phyloP scores from a whole-genome alignment of 2,113 vertebrate species.

The Eudyptes chrysolophus region DNA sequence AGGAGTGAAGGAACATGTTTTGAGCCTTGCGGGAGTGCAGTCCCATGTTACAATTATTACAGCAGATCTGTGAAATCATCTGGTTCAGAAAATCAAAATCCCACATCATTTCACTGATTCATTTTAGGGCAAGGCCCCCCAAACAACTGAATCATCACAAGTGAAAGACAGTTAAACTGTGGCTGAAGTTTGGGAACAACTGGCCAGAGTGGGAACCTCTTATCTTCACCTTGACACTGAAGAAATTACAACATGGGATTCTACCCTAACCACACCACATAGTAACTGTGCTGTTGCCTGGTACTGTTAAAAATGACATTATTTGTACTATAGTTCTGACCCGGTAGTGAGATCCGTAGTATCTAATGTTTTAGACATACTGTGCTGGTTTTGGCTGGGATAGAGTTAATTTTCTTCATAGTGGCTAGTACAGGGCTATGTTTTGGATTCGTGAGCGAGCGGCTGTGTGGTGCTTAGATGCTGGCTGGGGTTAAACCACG shows the following conservation, averaged over 20 bases:
- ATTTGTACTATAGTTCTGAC: not conserved
- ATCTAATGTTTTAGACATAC: not conserved
- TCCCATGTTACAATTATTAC: not conserved
- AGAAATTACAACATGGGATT: not conserved
- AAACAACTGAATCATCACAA: not conserved
- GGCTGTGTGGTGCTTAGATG: no score
- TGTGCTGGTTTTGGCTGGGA: no score
- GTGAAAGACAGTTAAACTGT: not conserved
- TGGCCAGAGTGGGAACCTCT: not conserved
- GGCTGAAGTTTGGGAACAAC: not conserved
- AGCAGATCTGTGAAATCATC: not conserved
- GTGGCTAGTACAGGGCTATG: no score
- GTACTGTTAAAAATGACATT: not conserved
- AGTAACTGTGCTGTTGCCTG: not conserved
- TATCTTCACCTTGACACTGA: not conserved
- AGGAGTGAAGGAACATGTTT: not conserved
- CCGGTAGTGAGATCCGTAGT: not conserved
- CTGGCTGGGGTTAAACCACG: no score
- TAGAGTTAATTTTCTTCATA: no score
- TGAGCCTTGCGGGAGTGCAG: not conserved
- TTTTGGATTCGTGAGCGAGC: no score
- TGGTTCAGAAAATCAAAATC: not conserved
- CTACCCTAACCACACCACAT: not conserved
- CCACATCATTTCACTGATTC: not conserved
- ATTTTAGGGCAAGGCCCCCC: not conserved